Evolutionary conservation across 2,113 vertebrate genomes (phyloP), one percentile per base, ranked within the genome.

Genomic region (Saccopteryx bilineata): DNA sequence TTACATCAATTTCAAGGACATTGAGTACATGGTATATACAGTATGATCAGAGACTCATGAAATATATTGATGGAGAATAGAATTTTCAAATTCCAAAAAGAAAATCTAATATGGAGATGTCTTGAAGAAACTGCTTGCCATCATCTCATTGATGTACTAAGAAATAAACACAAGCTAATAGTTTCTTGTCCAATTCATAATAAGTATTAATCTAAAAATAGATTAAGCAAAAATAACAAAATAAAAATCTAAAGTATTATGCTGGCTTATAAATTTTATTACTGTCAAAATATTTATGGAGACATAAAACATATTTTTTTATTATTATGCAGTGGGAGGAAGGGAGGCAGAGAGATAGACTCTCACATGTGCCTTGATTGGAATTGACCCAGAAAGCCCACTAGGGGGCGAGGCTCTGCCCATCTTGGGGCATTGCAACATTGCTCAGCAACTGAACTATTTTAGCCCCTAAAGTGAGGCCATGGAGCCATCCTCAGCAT

Each of bases 211-310:
- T 83, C 39, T 17, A 69, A 68, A 89, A 93, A 74, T 78, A 56
- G 7, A 61, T 56, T 89, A 83, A 80, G 63, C 69, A 6, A 5
- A 86, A 28, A 78, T 60, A 91, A 18, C 28, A 74, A 56, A 87
- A 68, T 83, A 92, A 92, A 92, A 94, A 63, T 63, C 71, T 79
- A 50, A 84, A 74, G 2, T 85, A 24, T 24, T 79, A 39, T 28
- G 31, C 26, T 52, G 54, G 2, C 3, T 24, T 86, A 39, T 71
- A 71, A 11, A 76, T 89, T 93, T 86, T 71, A 23, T 50, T 65
- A 78, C 31, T 91, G n/a, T 91, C 21, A 69, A 93, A 91, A 63
- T 65, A 85, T 65, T 93, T 81, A 63, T 68, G 75, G 52, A 69
- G 96, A 93, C 93, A 72, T 9, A 3, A 88, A 74, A 58, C 19